Base-by-base conservation (phyloP, 2,113 vertebrate species). In the Mustelus asterias region DNA sequence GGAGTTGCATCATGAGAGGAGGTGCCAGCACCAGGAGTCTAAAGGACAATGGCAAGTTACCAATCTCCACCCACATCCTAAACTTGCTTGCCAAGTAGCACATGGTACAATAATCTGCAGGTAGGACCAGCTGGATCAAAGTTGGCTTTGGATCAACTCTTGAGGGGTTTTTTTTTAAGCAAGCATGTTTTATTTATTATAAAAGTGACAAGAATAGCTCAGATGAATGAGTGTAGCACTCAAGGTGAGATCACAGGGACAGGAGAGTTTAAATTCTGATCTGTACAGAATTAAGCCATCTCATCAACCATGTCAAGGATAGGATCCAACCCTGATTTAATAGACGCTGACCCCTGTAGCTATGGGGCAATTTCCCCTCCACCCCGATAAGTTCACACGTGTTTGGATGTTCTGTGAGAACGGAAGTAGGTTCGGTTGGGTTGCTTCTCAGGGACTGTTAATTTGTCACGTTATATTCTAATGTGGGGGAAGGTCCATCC, bases 1-100 rank as follows among this genome's bases (percentile, higher is more conserved):
- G 60, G n/a, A 65, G 89, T 93, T 93, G 33, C 89, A 93, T 93
- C 89, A 93, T 93, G 20, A 65, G 63, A 93, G 89, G 89, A 93
- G 89, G 89, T 65, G n/a, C 89, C 89, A 37, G n/a, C 58, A 93
- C 60, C 33, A 37, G 60, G 89, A 93, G n/a, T 93, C 60, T 65
- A 93, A 92, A 92, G 54, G 26, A 92, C 88, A 92, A 93, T 93
- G 60, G 89, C 89, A 93, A 63, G 89, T 93, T 93, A 93, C 89
- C 89, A 93, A 93, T 93, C 89, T 93, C 60, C 89, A 93, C 89
- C 89, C 89, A 93, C 89, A 93, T 37, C 89, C 60, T 93, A n/a
- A 93, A 93, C 18, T 20, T 37, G 16, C 22, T 93, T 93, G 60
- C 58, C 60, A 37, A 93, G 60, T 65, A 37, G 60, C 29, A 37